phyloP scores from a whole-genome alignment of 2,113 vertebrate genomes.

The Callaeas wilsoni region DNA sequence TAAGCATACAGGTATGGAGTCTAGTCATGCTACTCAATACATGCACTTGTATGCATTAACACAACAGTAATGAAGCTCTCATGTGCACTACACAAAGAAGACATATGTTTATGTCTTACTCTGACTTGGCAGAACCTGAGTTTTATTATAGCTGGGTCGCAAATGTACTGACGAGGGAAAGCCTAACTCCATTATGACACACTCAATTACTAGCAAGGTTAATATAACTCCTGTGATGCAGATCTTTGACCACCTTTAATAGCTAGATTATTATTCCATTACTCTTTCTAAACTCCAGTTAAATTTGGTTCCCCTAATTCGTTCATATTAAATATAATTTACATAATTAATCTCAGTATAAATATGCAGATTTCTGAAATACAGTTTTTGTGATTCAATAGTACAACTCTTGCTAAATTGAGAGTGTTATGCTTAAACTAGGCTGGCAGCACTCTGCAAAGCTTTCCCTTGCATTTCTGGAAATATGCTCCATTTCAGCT shows the following conservation, averaged over 20 bases:
- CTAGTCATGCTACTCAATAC: neutral
- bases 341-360: slow-evolving; percentile 22
- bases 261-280: slow-evolving; percentile 37
- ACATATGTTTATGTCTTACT: neutral
- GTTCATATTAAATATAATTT: slow-evolving; percentile 45
- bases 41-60: neutral
- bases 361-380: slow-evolving; percentile 22
- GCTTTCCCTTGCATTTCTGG: slow-evolving; percentile 53
- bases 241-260: slow-evolving; percentile 52
- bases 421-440: neutral
- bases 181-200: slow-evolving; percentile 42
- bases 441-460: neutral
- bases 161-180: slow-evolving; percentile 39
- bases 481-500: slow-evolving; percentile 42
- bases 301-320: slow-evolving; percentile 24
- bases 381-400: neutral
- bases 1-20: neutral
- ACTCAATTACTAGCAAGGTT: slow-evolving; percentile 48
- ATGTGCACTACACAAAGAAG: neutral
- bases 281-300: slow-evolving; percentile 54
- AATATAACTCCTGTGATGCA: slow-evolving; percentile 49
- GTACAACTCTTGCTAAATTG: neutral
- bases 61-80: neutral
- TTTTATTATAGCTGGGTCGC: slow-evolving; percentile 46
- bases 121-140: neutral